These are phyloP conservation scores for Callospermophilus lateralis DNA, from an alignment of 2,113 vertebrate species.

Conservation along the genomic window DNA sequence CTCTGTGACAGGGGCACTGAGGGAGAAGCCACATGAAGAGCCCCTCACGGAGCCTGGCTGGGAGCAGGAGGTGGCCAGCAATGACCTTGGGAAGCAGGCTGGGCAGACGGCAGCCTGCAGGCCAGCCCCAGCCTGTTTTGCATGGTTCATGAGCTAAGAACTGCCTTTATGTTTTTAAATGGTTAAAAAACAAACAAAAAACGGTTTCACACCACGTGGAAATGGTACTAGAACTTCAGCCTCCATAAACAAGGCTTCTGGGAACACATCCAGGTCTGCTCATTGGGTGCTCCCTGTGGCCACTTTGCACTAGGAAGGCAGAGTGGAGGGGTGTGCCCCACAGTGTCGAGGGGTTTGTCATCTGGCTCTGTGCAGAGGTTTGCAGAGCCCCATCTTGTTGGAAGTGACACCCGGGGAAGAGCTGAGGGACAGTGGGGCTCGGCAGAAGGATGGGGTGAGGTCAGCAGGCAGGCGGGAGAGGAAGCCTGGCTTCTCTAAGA, in stretches of 20 bases:
- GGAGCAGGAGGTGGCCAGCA: not conserved
- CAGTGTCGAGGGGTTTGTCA: no score
- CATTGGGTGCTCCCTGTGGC: rapidly evolving
- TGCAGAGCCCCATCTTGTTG: not conserved
- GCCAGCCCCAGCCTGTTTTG: not conserved
- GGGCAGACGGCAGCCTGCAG: rapidly evolving
- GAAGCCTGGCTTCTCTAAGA: no score
- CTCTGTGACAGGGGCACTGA: rapidly evolving
- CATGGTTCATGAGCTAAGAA: not conserved
- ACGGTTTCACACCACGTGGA: not conserved
- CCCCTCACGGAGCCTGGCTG: no score
- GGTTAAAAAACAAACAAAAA: not conserved
- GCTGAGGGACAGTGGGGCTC: not conserved
- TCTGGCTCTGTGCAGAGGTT: not conserved
- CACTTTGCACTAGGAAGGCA: rapidly evolving
- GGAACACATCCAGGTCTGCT: not conserved
- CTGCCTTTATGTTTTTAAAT: not conserved
- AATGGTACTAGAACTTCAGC: not conserved
- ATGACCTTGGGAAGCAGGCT: not conserved
- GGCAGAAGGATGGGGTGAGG: no score
- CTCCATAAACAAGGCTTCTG: not conserved
- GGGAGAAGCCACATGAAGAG: not conserved
- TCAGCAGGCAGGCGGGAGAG: no score
- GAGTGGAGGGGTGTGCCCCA: rapidly evolving
- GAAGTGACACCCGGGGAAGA: rapidly evolving